Percentiles rank a stretch among this genome's conserved stretches.
Conservation (phyloP, 2,888 invertebrate genomes). For the Pollenia labialis region DNA sequence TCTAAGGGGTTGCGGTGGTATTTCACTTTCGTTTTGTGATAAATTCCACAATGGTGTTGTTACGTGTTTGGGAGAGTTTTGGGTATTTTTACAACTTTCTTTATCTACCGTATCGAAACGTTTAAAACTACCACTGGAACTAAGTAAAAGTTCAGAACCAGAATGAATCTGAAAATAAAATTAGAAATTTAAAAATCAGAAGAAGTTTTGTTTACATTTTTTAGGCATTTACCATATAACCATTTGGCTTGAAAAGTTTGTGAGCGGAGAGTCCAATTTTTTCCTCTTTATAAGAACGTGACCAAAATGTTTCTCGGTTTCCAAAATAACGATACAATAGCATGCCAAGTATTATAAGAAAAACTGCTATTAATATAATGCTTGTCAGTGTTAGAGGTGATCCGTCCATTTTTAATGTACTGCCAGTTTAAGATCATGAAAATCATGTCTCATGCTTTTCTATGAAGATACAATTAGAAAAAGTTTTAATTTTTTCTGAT, state of each 20-base stretch:
- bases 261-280: constrained; percentile 84
- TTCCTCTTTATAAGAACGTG: constrained; percentile 83
- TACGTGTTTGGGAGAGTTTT: constrained; percentile 76
- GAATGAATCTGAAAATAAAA: constrained; percentile 85
- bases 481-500: no score
- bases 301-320: constrained; percentile 82
- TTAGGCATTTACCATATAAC: constrained; percentile 86
- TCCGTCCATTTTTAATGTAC: constrained; percentile 69
- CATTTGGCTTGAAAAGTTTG: constrained; percentile 87
- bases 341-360: constrained; percentile 81
- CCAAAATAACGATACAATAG: constrained; percentile 82
- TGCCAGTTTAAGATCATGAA: constrained; percentile 54
- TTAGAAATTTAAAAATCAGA: not conserved
- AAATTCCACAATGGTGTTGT: constrained; percentile 83
- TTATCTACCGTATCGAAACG: constrained; percentile 87
- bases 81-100: constrained; percentile 85
- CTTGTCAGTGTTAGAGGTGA: constrained; percentile 78
- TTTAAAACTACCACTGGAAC: constrained; percentile 87
- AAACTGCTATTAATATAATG: constrained; percentile 80
- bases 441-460: constrained; percentile 66
- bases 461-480: constrained; percentile 4
- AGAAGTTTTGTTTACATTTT: not conserved
- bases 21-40: constrained; percentile 82
- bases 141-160: constrained; percentile 87
- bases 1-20: constrained; percentile 88